phyloP scores from a whole-genome alignment of 2,888 invertebrate species.

The Chaetogeoica ovagalla region DNA sequence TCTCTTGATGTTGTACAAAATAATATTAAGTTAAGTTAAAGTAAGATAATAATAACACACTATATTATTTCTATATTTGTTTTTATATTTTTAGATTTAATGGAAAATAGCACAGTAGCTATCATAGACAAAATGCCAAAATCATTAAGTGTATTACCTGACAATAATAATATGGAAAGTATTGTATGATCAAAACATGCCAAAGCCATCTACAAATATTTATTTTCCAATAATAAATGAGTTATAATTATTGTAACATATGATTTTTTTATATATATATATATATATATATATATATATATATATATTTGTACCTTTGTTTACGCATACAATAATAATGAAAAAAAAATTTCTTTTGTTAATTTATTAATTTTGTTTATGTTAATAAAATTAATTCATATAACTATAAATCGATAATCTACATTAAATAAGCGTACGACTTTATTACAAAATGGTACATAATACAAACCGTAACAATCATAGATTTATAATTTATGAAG shows the following conservation, averaged over 20 bases:
- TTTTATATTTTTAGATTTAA: slow-evolving; percentile 41
- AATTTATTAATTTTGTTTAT: slow-evolving; percentile 32
- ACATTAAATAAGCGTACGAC: not conserved
- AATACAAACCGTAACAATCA: too few species aligned
- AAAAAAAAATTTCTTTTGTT: slow-evolving; percentile 24
- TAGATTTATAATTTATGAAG: too few species aligned
- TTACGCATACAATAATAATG: slow-evolving; percentile 35
- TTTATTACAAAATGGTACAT: too few species aligned
- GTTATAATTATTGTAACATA: not conserved
- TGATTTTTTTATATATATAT: slow-evolving; percentile 8
- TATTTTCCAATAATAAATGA: not conserved
- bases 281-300: slow-evolving; percentile 16
- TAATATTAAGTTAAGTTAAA: not conserved
- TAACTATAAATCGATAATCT: not conserved
- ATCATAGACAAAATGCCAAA: slow-evolving; percentile 41
- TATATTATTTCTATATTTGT: not conserved
- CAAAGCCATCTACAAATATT: slow-evolving; percentile 14
- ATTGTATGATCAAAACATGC: slow-evolving; percentile 38
- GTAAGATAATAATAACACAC: not conserved
- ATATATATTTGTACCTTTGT: slow-evolving; percentile 3
- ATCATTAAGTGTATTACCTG: slow-evolving; percentile 42
- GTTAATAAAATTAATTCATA: slow-evolving; percentile 36
- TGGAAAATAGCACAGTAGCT: slow-evolving; percentile 23
- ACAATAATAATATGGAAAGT: slow-evolving; percentile 46
- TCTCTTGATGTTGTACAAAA: too few species aligned